Evolutionary conservation across 2,888 invertebrate species (phyloP).

Genomic region (Mesopsocus fuscifrons): DNA sequence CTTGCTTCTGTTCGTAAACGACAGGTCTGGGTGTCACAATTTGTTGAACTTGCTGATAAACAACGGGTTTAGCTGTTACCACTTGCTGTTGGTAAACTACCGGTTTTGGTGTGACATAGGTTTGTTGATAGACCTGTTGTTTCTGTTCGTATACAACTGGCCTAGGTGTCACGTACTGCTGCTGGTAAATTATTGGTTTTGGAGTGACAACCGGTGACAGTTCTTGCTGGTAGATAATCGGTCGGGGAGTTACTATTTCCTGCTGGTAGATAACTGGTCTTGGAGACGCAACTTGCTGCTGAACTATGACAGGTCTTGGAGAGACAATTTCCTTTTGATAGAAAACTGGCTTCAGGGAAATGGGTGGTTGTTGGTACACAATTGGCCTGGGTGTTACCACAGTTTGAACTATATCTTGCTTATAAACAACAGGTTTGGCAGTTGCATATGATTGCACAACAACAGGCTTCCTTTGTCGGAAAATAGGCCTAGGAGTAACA

Average conservation of each 20-base stretch:
- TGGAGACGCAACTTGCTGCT: neutral
- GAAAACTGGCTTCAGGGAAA: conserved; percentile 2
- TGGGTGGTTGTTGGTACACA: neutral
- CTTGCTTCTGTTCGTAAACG: conserved; percentile 11
- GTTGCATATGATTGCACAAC: too few relatives aligned
- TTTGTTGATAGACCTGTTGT: conserved; percentile 10
- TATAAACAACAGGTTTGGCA: neutral
- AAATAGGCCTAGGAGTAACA: too few relatives aligned
- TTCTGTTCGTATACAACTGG: conserved; percentile 4
- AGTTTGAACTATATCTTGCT: neutral
- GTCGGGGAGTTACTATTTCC: conserved; percentile 8
- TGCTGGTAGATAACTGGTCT: neutral
- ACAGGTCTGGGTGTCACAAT: conserved; percentile 12
- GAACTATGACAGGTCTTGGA: conserved; percentile 4
- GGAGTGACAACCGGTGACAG: neutral
- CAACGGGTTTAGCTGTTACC: conserved; percentile 2
- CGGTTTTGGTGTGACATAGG: conserved; percentile 12
- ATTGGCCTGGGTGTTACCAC: conserved; percentile 9
- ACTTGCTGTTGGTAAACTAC: conserved; percentile 11
- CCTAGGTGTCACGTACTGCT: neutral
- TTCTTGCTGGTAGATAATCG: conserved; percentile 9
- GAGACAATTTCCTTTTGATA: neutral
- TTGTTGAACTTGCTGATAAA: conserved; percentile 9
- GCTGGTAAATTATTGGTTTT: conserved; percentile 6
- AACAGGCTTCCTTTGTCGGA: too few relatives aligned